A percentile compares a stretch with the other conserved stretches of the same genome.
These are phyloP conservation scores for Spea hammondii DNA, from an alignment of 2,797 vertebrate genomes.

Conservation along the genomic window DNA sequence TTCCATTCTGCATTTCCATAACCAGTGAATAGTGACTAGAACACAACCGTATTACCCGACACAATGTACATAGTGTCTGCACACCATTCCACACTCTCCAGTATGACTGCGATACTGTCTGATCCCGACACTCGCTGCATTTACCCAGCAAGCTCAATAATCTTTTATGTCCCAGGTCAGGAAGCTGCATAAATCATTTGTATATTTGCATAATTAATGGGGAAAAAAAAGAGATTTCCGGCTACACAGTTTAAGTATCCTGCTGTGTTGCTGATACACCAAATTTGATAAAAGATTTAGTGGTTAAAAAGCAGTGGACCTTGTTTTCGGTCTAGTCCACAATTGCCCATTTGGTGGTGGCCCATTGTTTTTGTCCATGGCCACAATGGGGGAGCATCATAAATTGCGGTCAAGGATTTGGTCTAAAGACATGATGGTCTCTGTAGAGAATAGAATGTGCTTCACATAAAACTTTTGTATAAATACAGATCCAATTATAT, in stretches of 20 bases:
- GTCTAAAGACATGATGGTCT: too few relatives aligned
- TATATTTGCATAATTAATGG: not conserved
- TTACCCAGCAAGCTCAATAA: conserved; percentile 3
- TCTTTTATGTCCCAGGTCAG: not conserved
- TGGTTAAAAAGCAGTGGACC: too few relatives aligned
- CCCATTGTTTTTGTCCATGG: too few relatives aligned
- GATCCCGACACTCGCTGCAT: not conserved
- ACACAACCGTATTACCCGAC: not conserved
- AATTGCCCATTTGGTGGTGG: too few relatives aligned
- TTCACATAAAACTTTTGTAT: too few relatives aligned
- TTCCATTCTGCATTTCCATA: not conserved
- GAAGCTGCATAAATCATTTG: not conserved
- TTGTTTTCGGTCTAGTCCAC: too few relatives aligned
- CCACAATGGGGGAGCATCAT: too few relatives aligned
- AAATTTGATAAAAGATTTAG: too few relatives aligned
- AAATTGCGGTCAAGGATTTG: too few relatives aligned
- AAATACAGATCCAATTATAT: too few relatives aligned
- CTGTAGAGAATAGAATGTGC: too few relatives aligned
- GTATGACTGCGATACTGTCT: not conserved
- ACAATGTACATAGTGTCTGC: not conserved
- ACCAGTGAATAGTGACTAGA: not conserved
- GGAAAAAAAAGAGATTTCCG: not conserved
- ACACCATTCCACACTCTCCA: not conserved
- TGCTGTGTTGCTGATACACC: not conserved
- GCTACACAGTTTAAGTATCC: not conserved